Evolutionary conservation across 2,888 invertebrate genomes (phyloP).

Genomic region (Watsonalla binaria): DNA sequence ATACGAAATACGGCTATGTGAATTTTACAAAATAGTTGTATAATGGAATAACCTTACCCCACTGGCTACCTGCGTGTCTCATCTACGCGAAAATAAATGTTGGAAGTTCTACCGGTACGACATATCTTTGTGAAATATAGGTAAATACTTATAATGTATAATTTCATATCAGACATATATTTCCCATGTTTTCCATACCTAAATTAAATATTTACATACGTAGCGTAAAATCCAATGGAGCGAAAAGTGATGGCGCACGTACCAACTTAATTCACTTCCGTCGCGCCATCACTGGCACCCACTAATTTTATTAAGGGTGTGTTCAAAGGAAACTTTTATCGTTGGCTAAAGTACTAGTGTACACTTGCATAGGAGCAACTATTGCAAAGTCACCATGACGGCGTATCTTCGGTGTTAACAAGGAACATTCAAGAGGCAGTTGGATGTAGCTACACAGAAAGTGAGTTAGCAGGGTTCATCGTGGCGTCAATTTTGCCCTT

Average conservation of each 20-base stretch:
- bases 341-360: neutral
- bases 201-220: slow-evolving; percentile 31
- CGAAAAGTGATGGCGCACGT: slow-evolving; percentile 28
- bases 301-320: slow-evolving; percentile 7
- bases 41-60: too few species aligned
- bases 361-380: neutral
- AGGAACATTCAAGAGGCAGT: neutral
- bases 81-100: too few species aligned
- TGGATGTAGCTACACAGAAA: slow-evolving; percentile 15
- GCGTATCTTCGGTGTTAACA: neutral
- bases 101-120: too few species aligned
- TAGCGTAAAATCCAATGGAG: slow-evolving; percentile 27
- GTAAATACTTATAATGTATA: too few species aligned
- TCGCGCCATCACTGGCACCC: slow-evolving; percentile 4
- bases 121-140: too few species aligned
- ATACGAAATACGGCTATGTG: too few species aligned
- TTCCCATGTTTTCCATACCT: slow-evolving; percentile 28
- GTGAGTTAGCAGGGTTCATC: slow-evolving; percentile 32
- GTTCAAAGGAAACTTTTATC: slow-evolving; percentile 4
- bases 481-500: slow-evolving; percentile 39
- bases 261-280: slow-evolving; percentile 27
- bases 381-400: neutral
- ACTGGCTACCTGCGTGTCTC: too few species aligned
- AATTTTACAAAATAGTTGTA: too few species aligned
- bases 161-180: slow-evolving; percentile 14